These are phyloP conservation scores for Meganola albula DNA, from an alignment of 2,888 invertebrate genomes.

Conservation along the genomic window DNA sequence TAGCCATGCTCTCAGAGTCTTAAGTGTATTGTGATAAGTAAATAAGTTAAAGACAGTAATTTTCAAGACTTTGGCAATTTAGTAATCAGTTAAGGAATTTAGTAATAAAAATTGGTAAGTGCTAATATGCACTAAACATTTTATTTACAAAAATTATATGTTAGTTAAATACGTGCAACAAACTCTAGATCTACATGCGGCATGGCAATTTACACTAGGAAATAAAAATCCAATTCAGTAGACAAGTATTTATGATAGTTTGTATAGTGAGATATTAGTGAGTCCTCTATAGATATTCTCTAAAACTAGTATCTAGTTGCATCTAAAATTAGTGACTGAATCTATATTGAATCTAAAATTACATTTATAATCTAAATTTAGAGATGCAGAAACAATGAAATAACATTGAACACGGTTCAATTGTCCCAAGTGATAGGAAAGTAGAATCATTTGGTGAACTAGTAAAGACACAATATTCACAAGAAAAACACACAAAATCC, in stretches of 20 bases:
- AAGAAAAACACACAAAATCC: constrained; percentile 69
- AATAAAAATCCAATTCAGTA: constrained; percentile 41
- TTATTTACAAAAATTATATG: constrained; percentile 29
- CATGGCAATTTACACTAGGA: constrained; percentile 59
- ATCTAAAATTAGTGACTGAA: constrained; percentile 28
- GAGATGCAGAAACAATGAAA: constrained; percentile 52
- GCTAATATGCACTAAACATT: constrained; percentile 36
- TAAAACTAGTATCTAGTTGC: constrained; percentile 47
- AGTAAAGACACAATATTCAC: constrained; percentile 63
- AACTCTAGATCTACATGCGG: constrained; percentile 65
- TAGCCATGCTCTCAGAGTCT: constrained; percentile 49
- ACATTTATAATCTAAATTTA: too few species aligned
- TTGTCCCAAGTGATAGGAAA: constrained; percentile 60
- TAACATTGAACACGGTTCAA: constrained; percentile 49
- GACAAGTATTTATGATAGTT: constrained; percentile 44
- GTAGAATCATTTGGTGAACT: constrained; percentile 57
- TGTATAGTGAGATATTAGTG: constrained; percentile 57
- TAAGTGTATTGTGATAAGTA: constrained; percentile 23
- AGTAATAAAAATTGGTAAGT: too few species aligned
- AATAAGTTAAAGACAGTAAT: constrained; percentile 21
- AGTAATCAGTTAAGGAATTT: too few species aligned
- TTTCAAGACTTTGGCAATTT: too few species aligned
- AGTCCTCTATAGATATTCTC: constrained; percentile 50
- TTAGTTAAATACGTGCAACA: constrained; percentile 61
- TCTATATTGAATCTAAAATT: constrained; percentile 47